A percentile compares a stretch with the other conserved stretches of the same genome.
Evolutionary conservation across 2,113 vertebrate genomes (phyloP).

Genomic region (Thymallus thymallus): DNA sequence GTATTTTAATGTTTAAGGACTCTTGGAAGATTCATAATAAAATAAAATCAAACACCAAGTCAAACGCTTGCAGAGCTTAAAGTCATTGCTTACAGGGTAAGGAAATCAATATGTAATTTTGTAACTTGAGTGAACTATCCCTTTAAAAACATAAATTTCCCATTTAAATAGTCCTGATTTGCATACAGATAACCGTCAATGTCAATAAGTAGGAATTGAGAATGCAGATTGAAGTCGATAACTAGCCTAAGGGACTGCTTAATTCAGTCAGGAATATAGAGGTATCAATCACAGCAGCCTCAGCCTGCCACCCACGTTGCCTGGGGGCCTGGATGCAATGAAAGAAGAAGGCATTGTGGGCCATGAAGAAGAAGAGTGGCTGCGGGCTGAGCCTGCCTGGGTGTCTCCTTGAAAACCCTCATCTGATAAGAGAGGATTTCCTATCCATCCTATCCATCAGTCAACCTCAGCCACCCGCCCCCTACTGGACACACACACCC

Average conservation of each 20-base stretch:
- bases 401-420: slow-evolving; percentile 8
- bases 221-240: background rate
- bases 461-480: background rate
- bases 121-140: no score
- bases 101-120: background rate
- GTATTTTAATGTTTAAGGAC: no score
- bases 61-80: no score
- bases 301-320: background rate
- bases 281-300: slow-evolving; percentile 1
- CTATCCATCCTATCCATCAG: background rate
- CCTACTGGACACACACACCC: background rate
- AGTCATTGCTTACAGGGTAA: no score
- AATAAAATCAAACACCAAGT: no score
- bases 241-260: slow-evolving; percentile 25
- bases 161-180: no score
- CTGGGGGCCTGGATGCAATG: background rate
- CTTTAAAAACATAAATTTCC: background rate
- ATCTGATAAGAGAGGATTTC: slow-evolving; percentile 8
- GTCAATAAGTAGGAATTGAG: background rate
- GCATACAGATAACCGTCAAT: background rate
- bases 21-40: no score
- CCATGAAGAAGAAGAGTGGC: background rate
- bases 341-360: background rate
- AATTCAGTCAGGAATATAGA: slow-evolving; percentile 28
- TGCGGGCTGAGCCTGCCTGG: background rate